Evolutionary conservation across 2,797 vertebrate genomes (phyloP).

Genomic region (Falco concolor): DNA sequence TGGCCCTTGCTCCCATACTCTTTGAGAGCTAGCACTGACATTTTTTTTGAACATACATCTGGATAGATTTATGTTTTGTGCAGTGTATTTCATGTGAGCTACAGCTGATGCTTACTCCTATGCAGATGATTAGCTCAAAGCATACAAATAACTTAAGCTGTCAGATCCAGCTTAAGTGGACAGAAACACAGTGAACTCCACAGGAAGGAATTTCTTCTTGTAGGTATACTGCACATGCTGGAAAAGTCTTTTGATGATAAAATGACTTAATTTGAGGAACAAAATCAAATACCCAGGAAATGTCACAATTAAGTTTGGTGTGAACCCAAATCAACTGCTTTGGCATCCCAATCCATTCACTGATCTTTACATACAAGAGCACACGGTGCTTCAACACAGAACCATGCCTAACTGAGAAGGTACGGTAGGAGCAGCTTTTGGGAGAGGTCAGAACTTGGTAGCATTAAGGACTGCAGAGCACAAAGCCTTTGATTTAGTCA

Average conservation of each 20-base stretch:
- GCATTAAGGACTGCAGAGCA: accelerated
- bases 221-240: not conserved
- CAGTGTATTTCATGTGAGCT: not conserved
- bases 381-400: not conserved
- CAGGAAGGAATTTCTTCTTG: not conserved
- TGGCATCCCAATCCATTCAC: not conserved
- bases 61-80: not conserved
- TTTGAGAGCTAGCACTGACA: not conserved
- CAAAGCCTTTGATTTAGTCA: not conserved
- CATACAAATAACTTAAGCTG: not conserved
- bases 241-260: not conserved
- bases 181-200: not conserved
- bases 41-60: not conserved
- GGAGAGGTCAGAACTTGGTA: not conserved
- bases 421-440: not conserved
- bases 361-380: not conserved
- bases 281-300: not conserved
- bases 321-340: not conserved
- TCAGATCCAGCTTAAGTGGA: not conserved
- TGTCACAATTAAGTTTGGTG: not conserved
- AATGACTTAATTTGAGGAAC: not conserved
- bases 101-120: not conserved
- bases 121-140: not conserved
- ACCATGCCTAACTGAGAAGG: not conserved
- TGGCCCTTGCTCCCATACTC: not conserved